Percentiles rank a stretch among this genome's conserved stretches.
These are phyloP conservation scores for Rousettus leschenaultii DNA, from an alignment of 2,113 vertebrate genomes.

Conservation along the genomic window DNA sequence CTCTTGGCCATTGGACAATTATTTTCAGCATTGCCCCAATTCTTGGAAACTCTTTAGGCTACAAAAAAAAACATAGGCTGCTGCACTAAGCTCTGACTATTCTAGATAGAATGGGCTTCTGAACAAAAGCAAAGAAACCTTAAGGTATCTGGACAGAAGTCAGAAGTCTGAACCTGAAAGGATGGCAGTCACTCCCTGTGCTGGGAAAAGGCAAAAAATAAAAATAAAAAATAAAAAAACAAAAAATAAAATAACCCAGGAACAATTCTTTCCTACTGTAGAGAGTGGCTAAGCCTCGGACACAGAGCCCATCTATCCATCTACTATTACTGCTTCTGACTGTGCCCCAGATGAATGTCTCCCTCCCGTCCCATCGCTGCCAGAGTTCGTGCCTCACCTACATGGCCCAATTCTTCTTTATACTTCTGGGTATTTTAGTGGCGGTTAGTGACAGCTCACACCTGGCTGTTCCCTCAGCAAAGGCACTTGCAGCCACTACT, in stretches of 20 bases:
- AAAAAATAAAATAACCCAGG: too few relatives aligned
- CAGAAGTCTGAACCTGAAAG: background rate
- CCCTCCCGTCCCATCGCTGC: too few relatives aligned
- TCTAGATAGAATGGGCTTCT: background rate
- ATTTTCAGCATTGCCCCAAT: background rate
- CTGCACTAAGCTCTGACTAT: background rate
- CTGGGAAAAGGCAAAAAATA: background rate
- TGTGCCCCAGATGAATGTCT: too few relatives aligned
- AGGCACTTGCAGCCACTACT: background rate
- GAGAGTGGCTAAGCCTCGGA: background rate
- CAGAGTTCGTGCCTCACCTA: too few relatives aligned
- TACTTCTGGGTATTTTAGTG: background rate
- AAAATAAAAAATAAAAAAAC: too few relatives aligned
- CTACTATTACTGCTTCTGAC: background rate
- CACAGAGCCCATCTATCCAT: background rate
- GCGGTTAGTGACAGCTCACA: background rate
- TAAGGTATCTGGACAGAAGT: background rate
- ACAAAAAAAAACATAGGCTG: background rate
- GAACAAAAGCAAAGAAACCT: background rate
- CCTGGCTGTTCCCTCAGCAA: constrained; percentile 15
- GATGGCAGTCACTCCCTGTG: accelerated
- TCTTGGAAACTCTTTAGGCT: background rate
- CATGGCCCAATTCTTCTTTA: background rate
- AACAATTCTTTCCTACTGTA: accelerated
- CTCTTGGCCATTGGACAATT: background rate